Conservation (phyloP, 2,797 vertebrate genomes). For the Catostomus latipinnis region DNA sequence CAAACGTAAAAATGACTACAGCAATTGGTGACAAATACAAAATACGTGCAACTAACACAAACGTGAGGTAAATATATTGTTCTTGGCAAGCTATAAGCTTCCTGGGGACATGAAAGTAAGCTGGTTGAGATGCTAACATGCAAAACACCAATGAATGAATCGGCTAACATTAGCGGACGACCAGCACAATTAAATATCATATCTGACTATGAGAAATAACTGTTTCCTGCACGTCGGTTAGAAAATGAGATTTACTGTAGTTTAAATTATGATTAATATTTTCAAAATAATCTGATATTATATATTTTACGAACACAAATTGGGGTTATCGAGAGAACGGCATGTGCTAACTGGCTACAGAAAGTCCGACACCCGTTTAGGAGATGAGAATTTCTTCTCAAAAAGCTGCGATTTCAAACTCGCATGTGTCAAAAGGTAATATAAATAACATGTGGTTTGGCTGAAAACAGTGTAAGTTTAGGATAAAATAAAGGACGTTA, state of each 20-base stretch:
- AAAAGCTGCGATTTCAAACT: background rate
- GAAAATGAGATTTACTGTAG: background rate
- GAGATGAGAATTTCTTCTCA: background rate
- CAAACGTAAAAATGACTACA: background rate
- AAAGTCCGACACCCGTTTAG: background rate
- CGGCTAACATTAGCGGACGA: background rate
- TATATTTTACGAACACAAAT: background rate
- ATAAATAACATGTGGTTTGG: background rate
- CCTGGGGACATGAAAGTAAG: background rate
- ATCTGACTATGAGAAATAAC: background rate
- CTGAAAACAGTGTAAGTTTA: background rate
- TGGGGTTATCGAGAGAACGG: background rate
- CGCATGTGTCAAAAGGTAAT: background rate
- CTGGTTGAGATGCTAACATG: slow-evolving; percentile 15
- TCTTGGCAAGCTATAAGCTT: background rate
- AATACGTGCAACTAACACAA: background rate
- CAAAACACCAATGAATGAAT: slow-evolving; percentile 36
- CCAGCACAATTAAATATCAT: background rate
- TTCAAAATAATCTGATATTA: background rate
- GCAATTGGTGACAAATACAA: background rate
- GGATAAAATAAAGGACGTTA: background rate
- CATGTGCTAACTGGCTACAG: slow-evolving; percentile 16
- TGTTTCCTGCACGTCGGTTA: background rate
- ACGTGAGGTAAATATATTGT: background rate
- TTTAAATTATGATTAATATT: background rate